Evolutionary conservation across 1,140 invertebrate genomes (phyloP).

Genomic region (Eufriesea mexicana): DNA sequence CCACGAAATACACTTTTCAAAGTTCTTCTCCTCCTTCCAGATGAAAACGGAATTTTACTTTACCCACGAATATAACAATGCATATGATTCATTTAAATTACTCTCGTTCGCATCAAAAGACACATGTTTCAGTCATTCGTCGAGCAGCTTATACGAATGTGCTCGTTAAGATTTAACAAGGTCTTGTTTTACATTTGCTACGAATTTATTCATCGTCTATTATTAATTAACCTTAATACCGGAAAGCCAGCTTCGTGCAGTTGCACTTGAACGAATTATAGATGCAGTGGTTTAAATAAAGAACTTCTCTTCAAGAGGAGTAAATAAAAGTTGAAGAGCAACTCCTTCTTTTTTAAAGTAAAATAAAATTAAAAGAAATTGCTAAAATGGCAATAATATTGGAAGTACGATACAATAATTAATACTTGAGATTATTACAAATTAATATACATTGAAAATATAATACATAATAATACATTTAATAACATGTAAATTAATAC

Average conservation of each 20-base stretch:
- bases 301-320: neutral
- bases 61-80: neutral
- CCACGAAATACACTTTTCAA: neutral
- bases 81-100: neutral
- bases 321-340: neutral
- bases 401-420: too few relatives aligned
- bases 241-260: neutral
- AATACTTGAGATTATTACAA: too few relatives aligned
- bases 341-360: too few relatives aligned
- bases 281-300: neutral
- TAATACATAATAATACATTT: too few relatives aligned
- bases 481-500: too few relatives aligned
- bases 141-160: neutral
- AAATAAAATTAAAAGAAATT: too few relatives aligned
- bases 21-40: too few relatives aligned
- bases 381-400: too few relatives aligned
- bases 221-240: neutral
- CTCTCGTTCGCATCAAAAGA: too few relatives aligned
- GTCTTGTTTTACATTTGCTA: neutral
- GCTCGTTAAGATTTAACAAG: constrained; percentile 8
- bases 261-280: neutral
- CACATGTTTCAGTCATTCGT: neutral
- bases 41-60: neutral
- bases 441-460: too few relatives aligned
- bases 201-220: neutral